Evolutionary conservation across 2,113 vertebrate species (phyloP).

Genomic region (Nesoenas mayeri): DNA sequence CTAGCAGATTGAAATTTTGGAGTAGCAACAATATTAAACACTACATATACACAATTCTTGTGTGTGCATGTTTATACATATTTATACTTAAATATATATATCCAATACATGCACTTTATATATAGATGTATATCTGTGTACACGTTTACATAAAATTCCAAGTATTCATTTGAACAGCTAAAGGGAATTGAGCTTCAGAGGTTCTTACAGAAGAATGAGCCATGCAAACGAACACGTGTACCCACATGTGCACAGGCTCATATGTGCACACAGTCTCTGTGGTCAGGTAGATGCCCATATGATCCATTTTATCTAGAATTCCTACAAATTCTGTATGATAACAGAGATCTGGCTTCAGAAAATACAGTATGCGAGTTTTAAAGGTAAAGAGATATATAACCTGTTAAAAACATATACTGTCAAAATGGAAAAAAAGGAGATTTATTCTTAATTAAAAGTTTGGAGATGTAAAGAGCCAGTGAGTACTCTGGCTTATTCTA

Average conservation of each 20-base stretch:
- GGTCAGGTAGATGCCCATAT: not conserved
- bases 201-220: not conserved
- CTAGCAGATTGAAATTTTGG: not conserved
- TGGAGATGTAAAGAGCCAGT: not conserved
- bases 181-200: not conserved
- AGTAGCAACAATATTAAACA: not conserved
- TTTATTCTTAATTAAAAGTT: not conserved
- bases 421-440: not conserved
- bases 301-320: not conserved
- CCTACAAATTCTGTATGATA: not conserved
- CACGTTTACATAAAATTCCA: not conserved
- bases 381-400: not conserved
- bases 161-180: not conserved
- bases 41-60: not conserved
- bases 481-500: not conserved
- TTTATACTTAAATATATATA: not conserved
- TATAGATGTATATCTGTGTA: not conserved
- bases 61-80: not conserved
- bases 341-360: not conserved
- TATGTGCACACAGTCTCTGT: too few relatives aligned
- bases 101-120: not conserved
- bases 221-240: not conserved
- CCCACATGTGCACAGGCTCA: fast-evolving
- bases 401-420: not conserved
- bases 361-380: not conserved